A percentile compares a stretch with the other conserved stretches of the same genome.
Conservation (phyloP, 2,797 vertebrate species). For the Danio tinwini region DNA sequence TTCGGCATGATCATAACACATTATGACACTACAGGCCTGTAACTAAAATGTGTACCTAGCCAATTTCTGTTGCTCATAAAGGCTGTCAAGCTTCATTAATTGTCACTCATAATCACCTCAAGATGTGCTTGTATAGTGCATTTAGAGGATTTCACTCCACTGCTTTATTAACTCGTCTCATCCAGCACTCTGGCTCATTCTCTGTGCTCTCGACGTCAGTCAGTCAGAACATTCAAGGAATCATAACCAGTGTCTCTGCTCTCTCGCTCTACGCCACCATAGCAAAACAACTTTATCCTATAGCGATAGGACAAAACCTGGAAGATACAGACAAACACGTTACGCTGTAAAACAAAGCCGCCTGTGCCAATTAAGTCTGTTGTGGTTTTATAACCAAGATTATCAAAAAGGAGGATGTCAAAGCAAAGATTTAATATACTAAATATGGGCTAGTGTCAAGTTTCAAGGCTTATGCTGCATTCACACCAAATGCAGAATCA, state of each 20-base stretch:
- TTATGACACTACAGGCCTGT: slow-evolving; percentile 27
- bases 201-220: slow-evolving; percentile 28
- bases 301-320: not conserved
- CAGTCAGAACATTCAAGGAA: slow-evolving; percentile 42
- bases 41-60: slow-evolving; percentile 38
- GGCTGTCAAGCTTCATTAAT: slow-evolving; percentile 39
- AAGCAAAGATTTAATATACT: not conserved
- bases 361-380: not conserved
- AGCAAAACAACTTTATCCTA: slow-evolving; percentile 28
- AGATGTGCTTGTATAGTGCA: slow-evolving; percentile 42
- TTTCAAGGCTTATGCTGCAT: not conserved
- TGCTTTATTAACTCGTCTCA: slow-evolving; percentile 22
- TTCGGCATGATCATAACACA: slow-evolving; percentile 74
- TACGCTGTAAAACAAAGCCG: not conserved
- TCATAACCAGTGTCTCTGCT: slow-evolving; percentile 42
- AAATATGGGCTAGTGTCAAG: not conserved
- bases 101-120: slow-evolving; percentile 23
- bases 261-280: slow-evolving; percentile 5
- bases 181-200: slow-evolving; percentile 42
- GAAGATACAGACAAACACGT: not conserved
- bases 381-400: not conserved
- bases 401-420: slow-evolving; percentile 28
- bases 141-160: slow-evolving; percentile 34
- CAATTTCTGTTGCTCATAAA: slow-evolving; percentile 40
- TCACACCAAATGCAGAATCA: too few species aligned